These are phyloP conservation scores for Dasyprocta punctata DNA, from an alignment of 2,113 vertebrate species.

Conservation along the genomic window DNA sequence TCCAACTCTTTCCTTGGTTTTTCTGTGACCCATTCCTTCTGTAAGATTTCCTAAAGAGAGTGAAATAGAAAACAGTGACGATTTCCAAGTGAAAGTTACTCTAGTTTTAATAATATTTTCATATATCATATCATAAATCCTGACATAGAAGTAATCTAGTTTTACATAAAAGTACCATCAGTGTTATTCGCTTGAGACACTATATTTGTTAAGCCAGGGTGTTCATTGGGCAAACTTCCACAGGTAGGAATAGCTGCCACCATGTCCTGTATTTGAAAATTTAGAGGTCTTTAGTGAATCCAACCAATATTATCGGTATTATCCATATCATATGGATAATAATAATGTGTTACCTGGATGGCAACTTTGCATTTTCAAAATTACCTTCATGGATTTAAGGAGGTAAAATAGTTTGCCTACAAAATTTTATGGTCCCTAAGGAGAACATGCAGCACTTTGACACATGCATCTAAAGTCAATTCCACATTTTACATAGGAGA, in stretches of 20 bases:
- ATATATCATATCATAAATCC: not conserved
- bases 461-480: not conserved
- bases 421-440: not conserved
- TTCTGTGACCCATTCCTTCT: not conserved
- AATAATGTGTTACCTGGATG: not conserved
- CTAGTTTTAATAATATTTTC: not conserved
- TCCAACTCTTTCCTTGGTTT: not conserved
- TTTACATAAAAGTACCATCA: not conserved
- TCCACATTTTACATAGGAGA: not conserved
- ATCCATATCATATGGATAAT: not conserved
- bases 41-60: not conserved
- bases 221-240: not conserved
- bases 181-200: not conserved
- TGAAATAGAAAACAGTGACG: not conserved
- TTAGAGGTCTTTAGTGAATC: not conserved
- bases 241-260: not conserved
- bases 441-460: not conserved
- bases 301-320: not conserved
- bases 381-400: not conserved
- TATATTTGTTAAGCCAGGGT: not conserved
- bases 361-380: not conserved
- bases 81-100: not conserved
- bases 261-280: not conserved
- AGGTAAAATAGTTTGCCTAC: not conserved
- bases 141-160: not conserved